Percentiles rank a stretch among this genome's conserved stretches.
Conservation (phyloP, 2,888 invertebrate genomes). For the Volucella inanis region DNA sequence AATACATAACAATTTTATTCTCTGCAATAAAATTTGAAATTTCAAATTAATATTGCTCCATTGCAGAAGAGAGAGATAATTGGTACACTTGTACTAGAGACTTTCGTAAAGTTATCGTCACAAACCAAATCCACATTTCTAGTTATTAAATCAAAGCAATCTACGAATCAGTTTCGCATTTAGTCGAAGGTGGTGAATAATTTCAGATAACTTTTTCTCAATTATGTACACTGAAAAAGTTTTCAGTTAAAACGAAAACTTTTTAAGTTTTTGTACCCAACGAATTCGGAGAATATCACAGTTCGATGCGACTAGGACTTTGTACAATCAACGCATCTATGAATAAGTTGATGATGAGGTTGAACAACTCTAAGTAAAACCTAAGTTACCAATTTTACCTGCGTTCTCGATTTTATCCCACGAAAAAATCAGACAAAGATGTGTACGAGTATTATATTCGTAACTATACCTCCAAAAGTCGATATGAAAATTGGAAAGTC, state of each 20-base stretch:
- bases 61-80: no score
- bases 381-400: slow-evolving; percentile 62
- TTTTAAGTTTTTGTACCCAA: slow-evolving; percentile 1
- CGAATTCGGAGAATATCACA: neutral
- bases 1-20: no score
- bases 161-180: slow-evolving; percentile 55
- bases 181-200: slow-evolving; percentile 63
- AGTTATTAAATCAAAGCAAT: slow-evolving; percentile 59
- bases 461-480: slow-evolving; percentile 13
- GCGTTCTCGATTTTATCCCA: slow-evolving; percentile 8
- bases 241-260: slow-evolving; percentile 58
- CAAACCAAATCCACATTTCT: slow-evolving; percentile 33
- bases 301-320: slow-evolving; percentile 2
- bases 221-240: slow-evolving; percentile 56
- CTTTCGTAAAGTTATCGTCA: neutral
- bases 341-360: slow-evolving; percentile 20
- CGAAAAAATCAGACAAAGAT: neutral
- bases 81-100: no score
- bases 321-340: slow-evolving; percentile 14
- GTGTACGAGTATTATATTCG: neutral
- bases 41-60: no score
- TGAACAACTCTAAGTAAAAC: slow-evolving; percentile 39
- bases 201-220: slow-evolving; percentile 62
- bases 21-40: no score
- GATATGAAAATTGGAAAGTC: slow-evolving; percentile 37